Base-by-base conservation (phyloP, 2,888 invertebrate genomes). In the Pardosa pseudoannulata region DNA sequence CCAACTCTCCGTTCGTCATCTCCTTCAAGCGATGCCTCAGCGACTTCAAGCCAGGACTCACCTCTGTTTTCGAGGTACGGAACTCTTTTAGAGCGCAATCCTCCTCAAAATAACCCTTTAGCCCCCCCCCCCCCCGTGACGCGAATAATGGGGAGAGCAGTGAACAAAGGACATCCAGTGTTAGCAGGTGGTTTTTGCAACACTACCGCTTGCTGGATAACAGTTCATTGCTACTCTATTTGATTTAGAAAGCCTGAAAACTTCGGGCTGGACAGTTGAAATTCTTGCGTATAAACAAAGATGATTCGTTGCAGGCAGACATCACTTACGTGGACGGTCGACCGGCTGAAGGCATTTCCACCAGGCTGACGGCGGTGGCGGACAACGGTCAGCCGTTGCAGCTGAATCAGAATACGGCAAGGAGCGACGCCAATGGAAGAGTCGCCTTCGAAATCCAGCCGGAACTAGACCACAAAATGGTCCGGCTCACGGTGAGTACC, bases 1-100 rank as follows among this genome's bases (percentile, higher is more conserved):
- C 87, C 16, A 50, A 70, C 16, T 65, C 83, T 7, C 88, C 88
- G 1, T 88, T 83, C 13, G n/a, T 19, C 16, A 85, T 88, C 13
- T 85, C 87, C 5, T 88, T 88, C 41, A 73, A 83, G 19, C 31
- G 72, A 23, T 80, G 81, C 16, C 41, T 87, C 3, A 31, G 65
- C 76, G 83, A 88, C 74, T 88, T 87, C 39, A 87, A 80, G 32
- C 88, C 88, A 65, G 88, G 88, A 36, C 74, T 88, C 1, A 67
- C 70, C 1, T 74, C 88, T 5, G 71, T 81, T n/a, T 80, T 88
- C 65, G 75, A 73, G 76, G 88, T 86, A 83, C n/a, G n/a, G n/a
- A n/a, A n/a, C n/a, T n/a, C n/a, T n/a, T n/a, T n/a, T n/a, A n/a
- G n/a, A n/a, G n/a, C n/a, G n/a, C n/a, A n/a, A n/a, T n/a, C n/a